These are phyloP conservation scores for Ganaspis brasiliensis DNA, from an alignment of 2,888 invertebrate genomes.

Conservation along the genomic window DNA sequence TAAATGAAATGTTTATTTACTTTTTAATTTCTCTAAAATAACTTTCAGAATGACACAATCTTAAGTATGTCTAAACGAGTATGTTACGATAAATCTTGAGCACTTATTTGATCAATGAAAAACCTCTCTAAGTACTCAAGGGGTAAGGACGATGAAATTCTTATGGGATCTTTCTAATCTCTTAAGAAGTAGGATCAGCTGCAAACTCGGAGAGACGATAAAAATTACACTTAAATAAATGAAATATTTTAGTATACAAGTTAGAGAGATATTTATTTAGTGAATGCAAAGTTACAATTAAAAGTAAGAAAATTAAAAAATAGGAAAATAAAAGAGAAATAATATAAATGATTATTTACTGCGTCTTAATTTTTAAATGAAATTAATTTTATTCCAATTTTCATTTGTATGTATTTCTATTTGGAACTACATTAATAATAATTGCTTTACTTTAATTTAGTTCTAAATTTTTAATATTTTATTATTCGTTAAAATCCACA, in stretches of 20 bases:
- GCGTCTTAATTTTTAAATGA: too few relatives aligned
- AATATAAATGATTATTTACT: too few relatives aligned
- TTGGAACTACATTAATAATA: too few relatives aligned
- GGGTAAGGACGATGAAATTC: constrained; percentile 26
- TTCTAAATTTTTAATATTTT: too few relatives aligned
- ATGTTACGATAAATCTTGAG: constrained; percentile 20
- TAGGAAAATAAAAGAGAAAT: too few relatives aligned
- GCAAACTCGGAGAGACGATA: not conserved
- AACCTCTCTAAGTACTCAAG: constrained; percentile 14
- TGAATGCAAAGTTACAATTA: constrained; percentile 26
- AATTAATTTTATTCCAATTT: too few relatives aligned
- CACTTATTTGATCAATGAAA: constrained; percentile 23
- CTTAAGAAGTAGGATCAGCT: constrained; percentile 1
- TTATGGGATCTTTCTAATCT: constrained; percentile 26
- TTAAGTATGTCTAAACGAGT: not conserved
- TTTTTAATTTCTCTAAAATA: not conserved
- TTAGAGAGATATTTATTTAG: not conserved
- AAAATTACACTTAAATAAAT: not conserved
- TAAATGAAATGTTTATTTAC: not conserved
- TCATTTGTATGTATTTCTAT: too few relatives aligned
- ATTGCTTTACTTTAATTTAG: too few relatives aligned
- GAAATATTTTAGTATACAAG: constrained; percentile 39
- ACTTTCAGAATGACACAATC: not conserved
- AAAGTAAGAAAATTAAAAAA: too few relatives aligned
- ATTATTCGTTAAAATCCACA: not conserved